Conservation (phyloP, 2,888 invertebrate genomes). For the Gryllus longicercus region DNA sequence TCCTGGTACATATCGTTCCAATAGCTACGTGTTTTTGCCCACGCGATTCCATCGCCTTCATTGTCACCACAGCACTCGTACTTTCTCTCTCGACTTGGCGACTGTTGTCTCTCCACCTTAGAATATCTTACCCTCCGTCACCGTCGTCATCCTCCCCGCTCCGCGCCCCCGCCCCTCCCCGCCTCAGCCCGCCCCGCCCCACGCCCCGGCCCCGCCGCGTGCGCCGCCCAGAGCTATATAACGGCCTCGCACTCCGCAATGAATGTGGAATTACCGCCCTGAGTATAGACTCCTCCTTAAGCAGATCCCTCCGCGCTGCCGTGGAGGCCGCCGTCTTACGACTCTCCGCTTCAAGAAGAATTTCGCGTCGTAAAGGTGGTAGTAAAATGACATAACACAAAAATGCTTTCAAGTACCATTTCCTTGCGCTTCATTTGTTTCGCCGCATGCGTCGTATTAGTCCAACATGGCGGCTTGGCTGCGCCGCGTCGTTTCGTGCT, state of each 20-base stretch:
- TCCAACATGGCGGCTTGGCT: not conserved
- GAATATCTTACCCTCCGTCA: too few species aligned
- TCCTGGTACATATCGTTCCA: too few species aligned
- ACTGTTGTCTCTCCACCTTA: too few species aligned
- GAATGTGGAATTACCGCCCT: constrained; percentile 8
- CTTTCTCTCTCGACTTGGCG: too few species aligned
- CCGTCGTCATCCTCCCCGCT: too few species aligned
- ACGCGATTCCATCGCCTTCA: too few species aligned
- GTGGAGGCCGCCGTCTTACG: not conserved
- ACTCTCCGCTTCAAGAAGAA: constrained; percentile 5
- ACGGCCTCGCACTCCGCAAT: constrained; percentile 9
- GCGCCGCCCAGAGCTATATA: too few species aligned
- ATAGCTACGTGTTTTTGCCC: too few species aligned
- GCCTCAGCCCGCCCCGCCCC: too few species aligned
- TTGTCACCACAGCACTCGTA: too few species aligned
- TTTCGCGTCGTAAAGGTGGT: constrained; percentile 22
- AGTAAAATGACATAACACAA: constrained; percentile 33
- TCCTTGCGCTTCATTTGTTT: constrained; percentile 28
- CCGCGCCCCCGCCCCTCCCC: too few species aligned
- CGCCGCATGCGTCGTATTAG: constrained; percentile 19
- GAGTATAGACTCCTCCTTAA: constrained; percentile 8
- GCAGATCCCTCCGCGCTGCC: not conserved
- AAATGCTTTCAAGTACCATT: constrained; percentile 37
- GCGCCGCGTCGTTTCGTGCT: not conserved
- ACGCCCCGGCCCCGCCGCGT: too few species aligned